Percentiles rank a stretch among this genome's conserved stretches.
Evolutionary conservation across 2,113 vertebrate species (phyloP).

Genomic region (Apodemus speciosus): DNA sequence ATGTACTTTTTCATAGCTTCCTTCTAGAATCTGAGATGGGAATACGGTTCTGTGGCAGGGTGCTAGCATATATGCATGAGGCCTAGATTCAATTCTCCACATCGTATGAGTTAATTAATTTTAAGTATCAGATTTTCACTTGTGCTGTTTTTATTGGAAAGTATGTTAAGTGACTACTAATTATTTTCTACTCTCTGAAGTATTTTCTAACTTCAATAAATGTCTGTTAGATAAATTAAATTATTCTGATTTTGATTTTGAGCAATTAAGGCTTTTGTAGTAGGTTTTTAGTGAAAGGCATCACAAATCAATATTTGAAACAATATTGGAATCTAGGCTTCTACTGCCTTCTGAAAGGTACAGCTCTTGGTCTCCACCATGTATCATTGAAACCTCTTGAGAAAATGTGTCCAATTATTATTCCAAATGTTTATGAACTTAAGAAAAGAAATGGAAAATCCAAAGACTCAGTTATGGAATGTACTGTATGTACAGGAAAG

Average conservation of each 20-base stretch:
- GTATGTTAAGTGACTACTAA: not conserved
- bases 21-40: not conserved
- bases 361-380: not conserved
- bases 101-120: not conserved
- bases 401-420: not conserved
- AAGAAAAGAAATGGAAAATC: not conserved
- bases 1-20: not conserved
- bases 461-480: not conserved
- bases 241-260: slow-evolving; percentile 21
- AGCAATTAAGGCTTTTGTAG: not conserved
- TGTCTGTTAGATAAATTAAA: not conserved
- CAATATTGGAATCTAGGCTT: not conserved
- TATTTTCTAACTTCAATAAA: not conserved
- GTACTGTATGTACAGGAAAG: not conserved
- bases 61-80: not conserved
- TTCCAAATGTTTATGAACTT: slow-evolving; percentile 28
- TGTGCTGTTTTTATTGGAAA: not conserved
- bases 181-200: not conserved
- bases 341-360: not conserved
- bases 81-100: not conserved
- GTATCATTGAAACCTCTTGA: not conserved
- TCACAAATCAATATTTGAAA: slow-evolving; percentile 37
- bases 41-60: not conserved
- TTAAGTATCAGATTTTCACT: slow-evolving; percentile 9
- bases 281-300: not conserved